phyloP scores from a whole-genome alignment of 2,888 invertebrate species.

The Drosophila fungiperda region DNA sequence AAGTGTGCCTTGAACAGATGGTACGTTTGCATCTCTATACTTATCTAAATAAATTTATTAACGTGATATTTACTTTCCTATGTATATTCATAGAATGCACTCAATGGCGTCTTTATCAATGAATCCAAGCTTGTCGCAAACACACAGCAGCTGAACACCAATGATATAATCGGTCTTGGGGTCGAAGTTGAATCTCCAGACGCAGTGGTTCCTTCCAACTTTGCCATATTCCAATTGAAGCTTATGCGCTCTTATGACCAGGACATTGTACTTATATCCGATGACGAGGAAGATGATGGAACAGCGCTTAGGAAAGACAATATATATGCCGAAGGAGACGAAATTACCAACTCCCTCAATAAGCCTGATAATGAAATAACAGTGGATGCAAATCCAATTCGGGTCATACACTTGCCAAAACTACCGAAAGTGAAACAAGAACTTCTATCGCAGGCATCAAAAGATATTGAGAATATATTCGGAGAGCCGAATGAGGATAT shows the following conservation, averaged over 20 bases:
- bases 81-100: conserved; percentile 57
- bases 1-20: conserved; percentile 66
- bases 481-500: conserved; percentile 71
- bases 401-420: conserved; percentile 67
- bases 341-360: background rate
- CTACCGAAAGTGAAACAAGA: conserved; percentile 69
- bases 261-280: conserved; percentile 39
- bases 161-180: conserved; percentile 77
- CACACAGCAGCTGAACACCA: conserved; percentile 17
- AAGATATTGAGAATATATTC: conserved; percentile 77
- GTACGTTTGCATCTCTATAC: conserved; percentile 57
- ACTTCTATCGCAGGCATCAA: conserved; percentile 50
- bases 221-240: conserved; percentile 68
- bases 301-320: background rate
- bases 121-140: conserved; percentile 19
- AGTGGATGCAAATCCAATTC: background rate
- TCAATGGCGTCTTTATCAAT: conserved; percentile 82
- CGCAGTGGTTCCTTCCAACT: conserved; percentile 25
- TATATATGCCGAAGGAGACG: background rate
- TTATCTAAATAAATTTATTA: background rate
- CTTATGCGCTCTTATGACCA: background rate
- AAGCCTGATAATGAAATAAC: background rate
- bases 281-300: conserved; percentile 46
- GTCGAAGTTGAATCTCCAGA: conserved; percentile 40
- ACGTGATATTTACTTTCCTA: background rate